phyloP scores from a whole-genome alignment of 2,888 invertebrate genomes.

The Dolichomitus sp. region DNA sequence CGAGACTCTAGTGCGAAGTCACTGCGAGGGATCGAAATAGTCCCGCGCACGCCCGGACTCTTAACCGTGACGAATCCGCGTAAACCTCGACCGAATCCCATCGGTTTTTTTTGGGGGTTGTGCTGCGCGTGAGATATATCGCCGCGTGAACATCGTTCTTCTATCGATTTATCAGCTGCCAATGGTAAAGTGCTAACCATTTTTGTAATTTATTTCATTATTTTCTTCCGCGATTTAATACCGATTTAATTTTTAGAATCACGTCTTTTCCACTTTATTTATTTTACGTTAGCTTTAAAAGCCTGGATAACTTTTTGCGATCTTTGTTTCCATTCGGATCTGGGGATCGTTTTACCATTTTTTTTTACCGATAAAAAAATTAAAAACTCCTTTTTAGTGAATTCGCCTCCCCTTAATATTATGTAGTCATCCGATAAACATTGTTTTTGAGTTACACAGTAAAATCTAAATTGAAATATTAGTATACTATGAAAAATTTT shows the following conservation, averaged over 20 bases:
- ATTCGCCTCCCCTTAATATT: too few relatives aligned
- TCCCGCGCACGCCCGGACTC: constrained; percentile 25
- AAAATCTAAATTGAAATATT: too few relatives aligned
- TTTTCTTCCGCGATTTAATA: background rate
- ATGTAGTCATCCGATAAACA: too few relatives aligned
- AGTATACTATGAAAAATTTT: too few relatives aligned
- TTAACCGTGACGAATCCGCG: constrained; percentile 52
- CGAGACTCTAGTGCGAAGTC: constrained; percentile 80
- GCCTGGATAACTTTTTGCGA: too few relatives aligned
- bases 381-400: too few relatives aligned
- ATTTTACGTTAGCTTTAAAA: too few relatives aligned
- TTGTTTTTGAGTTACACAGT: too few relatives aligned
- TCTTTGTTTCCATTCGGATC: too few relatives aligned
- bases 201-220: background rate
- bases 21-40: constrained; percentile 69
- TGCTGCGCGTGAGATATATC: background rate
- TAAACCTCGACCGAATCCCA: background rate
- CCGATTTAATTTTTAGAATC: background rate
- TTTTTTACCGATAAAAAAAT: too few relatives aligned
- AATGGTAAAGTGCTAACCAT: constrained; percentile 19
- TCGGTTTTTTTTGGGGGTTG: background rate
- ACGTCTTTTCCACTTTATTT: too few relatives aligned
- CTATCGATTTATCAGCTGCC: constrained; percentile 43
- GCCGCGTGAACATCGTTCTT: background rate
- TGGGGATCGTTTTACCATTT: too few relatives aligned